A percentile compares a stretch with the other conserved stretches of the same genome.
Conservation (phyloP, 2,888 invertebrate genomes). For the Dromius quadrimaculatus region DNA sequence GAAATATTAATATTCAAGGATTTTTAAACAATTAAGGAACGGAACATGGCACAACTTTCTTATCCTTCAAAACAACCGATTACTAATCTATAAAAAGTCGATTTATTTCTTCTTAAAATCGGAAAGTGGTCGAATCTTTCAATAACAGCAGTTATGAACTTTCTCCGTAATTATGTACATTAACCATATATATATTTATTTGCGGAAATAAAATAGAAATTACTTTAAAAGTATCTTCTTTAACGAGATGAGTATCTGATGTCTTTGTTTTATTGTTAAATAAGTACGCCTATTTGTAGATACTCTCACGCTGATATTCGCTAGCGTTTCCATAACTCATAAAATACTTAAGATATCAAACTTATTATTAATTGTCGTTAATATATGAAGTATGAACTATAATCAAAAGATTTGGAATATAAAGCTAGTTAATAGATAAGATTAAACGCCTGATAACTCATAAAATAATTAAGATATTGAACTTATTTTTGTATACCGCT, state of each 20-base stretch:
- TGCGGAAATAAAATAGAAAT: conserved; percentile 26
- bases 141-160: conserved; percentile 2
- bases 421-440: no score
- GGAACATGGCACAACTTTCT: neutral
- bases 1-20: conserved; percentile 45
- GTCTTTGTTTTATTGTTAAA: conserved; percentile 9
- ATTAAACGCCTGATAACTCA: no score
- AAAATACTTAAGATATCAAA: no score
- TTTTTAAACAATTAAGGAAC: conserved; percentile 2
- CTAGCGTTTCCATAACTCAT: no score
- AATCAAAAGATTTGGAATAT: no score
- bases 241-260: conserved; percentile 21
- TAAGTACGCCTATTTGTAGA: no score
- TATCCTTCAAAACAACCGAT: neutral
- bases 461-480: no score
- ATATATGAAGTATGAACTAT: no score
- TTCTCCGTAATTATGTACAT: conserved; percentile 15
- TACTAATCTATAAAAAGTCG: neutral
- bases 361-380: no score
- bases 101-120: conserved; percentile 13
- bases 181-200: neutral
- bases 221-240: no score
- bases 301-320: no score
- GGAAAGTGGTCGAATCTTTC: conserved; percentile 5
- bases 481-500: no score